These are phyloP conservation scores for Natator depressus DNA, from an alignment of 2,113 vertebrate genomes.

Conservation along the genomic window DNA sequence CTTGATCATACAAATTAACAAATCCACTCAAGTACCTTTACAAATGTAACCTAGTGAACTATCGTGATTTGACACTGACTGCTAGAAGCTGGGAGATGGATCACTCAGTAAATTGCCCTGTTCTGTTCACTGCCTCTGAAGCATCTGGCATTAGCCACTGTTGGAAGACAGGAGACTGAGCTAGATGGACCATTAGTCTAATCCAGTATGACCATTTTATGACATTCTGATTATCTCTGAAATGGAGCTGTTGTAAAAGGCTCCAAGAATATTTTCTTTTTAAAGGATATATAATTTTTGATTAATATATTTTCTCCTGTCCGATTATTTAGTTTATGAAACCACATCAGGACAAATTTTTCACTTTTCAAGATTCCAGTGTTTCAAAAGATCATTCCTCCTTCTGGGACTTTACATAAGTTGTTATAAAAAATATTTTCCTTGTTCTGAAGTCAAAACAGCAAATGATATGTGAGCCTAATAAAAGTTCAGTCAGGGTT, in stretches of 20 bases:
- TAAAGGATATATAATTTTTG: constrained; percentile 14
- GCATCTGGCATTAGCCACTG: no score
- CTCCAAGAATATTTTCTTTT: not conserved
- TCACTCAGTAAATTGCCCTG: no score
- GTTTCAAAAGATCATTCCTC: not conserved
- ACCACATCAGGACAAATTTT: constrained; percentile 33
- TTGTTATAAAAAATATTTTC: constrained; percentile 61
- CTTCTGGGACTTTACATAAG: constrained; percentile 4
- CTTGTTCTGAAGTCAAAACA: constrained; percentile 57
- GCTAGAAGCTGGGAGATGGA: no score
- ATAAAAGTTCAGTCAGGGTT: constrained; percentile 56
- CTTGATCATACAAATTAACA: not conserved
- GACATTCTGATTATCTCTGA: not conserved
- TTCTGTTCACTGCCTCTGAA: no score
- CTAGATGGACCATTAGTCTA: no score
- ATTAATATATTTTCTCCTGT: constrained; percentile 46
- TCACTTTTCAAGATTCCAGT: constrained; percentile 27
- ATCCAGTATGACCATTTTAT: not conserved
- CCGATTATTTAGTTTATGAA: constrained; percentile 53
- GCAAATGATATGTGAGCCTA: constrained; percentile 52
- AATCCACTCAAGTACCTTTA: not conserved
- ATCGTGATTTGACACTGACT: not conserved
- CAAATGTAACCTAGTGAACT: not conserved
- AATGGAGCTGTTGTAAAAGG: not conserved
- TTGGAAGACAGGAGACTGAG: no score